Evolutionary conservation across 1,140 invertebrate species (phyloP).

Genomic region (Epicauta chinensis): DNA sequence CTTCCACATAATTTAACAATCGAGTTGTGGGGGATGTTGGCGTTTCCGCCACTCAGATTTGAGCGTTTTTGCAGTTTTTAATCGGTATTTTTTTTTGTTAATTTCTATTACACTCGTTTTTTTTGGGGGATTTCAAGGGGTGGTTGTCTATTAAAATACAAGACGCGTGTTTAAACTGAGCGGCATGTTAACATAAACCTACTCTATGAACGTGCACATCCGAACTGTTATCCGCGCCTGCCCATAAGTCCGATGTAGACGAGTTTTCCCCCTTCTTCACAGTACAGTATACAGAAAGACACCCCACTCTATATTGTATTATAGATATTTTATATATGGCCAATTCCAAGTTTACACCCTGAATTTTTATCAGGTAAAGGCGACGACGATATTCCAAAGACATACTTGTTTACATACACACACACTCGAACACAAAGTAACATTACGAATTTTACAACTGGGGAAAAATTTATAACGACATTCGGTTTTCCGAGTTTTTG

Average conservation of each 20-base stretch:
- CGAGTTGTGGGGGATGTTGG: slow-evolving; percentile 1
- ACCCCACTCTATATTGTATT: slow-evolving; percentile 21
- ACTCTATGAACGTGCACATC: slow-evolving; percentile 3
- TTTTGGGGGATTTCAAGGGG: no score
- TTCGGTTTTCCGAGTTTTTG: neutral
- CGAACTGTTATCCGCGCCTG: slow-evolving; percentile 24
- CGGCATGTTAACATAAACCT: slow-evolving; percentile 15
- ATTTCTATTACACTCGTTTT: no score
- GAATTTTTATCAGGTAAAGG: slow-evolving; percentile 19
- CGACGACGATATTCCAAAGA: no score
- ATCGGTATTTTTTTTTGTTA: no score
- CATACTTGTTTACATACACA: no score
- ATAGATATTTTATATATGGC: slow-evolving; percentile 28
- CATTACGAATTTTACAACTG: neutral
- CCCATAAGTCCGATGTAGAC: slow-evolving; percentile 9
- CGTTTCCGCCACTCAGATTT: no score
- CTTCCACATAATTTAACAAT: slow-evolving; percentile 24
- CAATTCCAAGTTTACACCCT: slow-evolving; percentile 25
- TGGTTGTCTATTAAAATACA: neutral
- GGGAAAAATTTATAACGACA: neutral
- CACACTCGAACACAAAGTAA: no score
- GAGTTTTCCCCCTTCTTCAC: slow-evolving; percentile 19
- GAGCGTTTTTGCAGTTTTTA: no score
- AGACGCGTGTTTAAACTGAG: slow-evolving; percentile 14
- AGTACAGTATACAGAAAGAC: slow-evolving; percentile 5